phyloP scores from a whole-genome alignment of 64 coral and sea anemone genomes.

The Trachythela sp. region DNA sequence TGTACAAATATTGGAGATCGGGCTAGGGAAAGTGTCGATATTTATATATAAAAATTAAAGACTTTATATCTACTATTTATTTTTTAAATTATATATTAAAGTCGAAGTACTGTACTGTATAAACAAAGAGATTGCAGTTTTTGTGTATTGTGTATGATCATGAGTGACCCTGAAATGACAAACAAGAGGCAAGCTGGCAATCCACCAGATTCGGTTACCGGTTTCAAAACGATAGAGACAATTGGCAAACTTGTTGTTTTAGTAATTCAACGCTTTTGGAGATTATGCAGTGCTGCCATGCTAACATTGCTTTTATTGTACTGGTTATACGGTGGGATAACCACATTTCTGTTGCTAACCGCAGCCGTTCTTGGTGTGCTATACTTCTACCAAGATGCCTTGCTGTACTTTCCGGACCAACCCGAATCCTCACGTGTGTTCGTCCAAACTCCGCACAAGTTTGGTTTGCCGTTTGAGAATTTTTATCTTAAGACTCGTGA shows the following conservation, averaged over 20 bases:
- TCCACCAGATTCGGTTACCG: slow-evolving; percentile 44
- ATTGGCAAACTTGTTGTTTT: slow-evolving; percentile 79
- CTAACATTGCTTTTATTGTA: slow-evolving; percentile 77
- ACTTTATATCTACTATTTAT: no score
- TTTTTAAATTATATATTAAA: no score
- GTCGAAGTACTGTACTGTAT: no score
- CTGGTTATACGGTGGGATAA: slow-evolving; percentile 94
- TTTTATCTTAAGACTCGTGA: slow-evolving; percentile 85
- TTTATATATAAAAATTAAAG: no score
- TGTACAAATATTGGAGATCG: not conserved
- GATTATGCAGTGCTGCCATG: slow-evolving; percentile 83
- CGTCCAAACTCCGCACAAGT: slow-evolving; percentile 79
- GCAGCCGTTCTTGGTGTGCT: slow-evolving; percentile 86
- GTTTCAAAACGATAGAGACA: slow-evolving; percentile 95
- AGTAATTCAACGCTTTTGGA: slow-evolving; percentile 78
- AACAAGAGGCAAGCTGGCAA: slow-evolving; percentile 65
- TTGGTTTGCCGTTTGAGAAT: slow-evolving; percentile 91
- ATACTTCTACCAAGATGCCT: slow-evolving; percentile 93
- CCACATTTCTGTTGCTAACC: slow-evolving; percentile 78
- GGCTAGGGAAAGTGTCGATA: no score
- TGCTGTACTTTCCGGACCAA: slow-evolving; percentile 93
- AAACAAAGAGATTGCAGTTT: no score
- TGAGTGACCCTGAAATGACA: slow-evolving; percentile 40
- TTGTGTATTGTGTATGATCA: not conserved
- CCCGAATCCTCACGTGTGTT: slow-evolving; percentile 83